Evolutionary conservation across 2,797 vertebrate species (phyloP).

Genomic region (Adrianichthys oophorus): DNA sequence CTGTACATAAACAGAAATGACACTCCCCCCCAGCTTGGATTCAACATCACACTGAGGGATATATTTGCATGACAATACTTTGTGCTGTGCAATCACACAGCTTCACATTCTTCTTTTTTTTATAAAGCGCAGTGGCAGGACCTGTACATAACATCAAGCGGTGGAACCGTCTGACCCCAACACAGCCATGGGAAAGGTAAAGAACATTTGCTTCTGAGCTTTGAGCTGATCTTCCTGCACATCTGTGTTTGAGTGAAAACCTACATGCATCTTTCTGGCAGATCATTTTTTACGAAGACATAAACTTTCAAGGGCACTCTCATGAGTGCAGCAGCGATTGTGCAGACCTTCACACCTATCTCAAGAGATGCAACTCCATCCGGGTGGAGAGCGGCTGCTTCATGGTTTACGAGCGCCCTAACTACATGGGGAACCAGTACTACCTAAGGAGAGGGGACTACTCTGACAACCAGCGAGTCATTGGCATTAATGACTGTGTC

Average conservation of each 20-base stretch:
- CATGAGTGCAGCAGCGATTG: conserved; percentile 78
- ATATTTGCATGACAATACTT: conserved; percentile 82
- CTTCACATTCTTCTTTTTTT: conserved; percentile 61
- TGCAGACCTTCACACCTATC: conserved; percentile 75
- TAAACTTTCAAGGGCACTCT: conserved; percentile 75
- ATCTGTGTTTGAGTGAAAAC: background rate
- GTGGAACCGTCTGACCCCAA: conserved; percentile 42
- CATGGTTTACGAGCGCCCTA: conserved; percentile 77
- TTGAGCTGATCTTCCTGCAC: conserved; percentile 8
- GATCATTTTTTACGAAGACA: conserved; percentile 79
- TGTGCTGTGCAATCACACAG: conserved; percentile 73
- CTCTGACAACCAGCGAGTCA: conserved; percentile 73
- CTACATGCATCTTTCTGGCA: conserved; percentile 25
- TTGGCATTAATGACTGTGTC: conserved; percentile 73
- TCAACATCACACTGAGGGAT: conserved; percentile 56
- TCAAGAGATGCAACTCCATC: conserved; percentile 79
- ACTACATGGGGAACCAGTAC: conserved; percentile 79
- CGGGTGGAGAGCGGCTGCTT: conserved; percentile 78
- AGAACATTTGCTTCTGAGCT: conserved; percentile 15
- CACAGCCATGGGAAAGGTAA: conserved; percentile 78
- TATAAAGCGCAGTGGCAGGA: conserved; percentile 67
- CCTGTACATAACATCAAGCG: conserved; percentile 42
- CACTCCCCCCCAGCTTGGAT: conserved; percentile 33
- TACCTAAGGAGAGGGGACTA: conserved; percentile 77
- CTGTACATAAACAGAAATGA: conserved; percentile 60